Evolutionary conservation across 1,140 invertebrate genomes (phyloP).

Genomic region (Teleogryllus occipitalis): DNA sequence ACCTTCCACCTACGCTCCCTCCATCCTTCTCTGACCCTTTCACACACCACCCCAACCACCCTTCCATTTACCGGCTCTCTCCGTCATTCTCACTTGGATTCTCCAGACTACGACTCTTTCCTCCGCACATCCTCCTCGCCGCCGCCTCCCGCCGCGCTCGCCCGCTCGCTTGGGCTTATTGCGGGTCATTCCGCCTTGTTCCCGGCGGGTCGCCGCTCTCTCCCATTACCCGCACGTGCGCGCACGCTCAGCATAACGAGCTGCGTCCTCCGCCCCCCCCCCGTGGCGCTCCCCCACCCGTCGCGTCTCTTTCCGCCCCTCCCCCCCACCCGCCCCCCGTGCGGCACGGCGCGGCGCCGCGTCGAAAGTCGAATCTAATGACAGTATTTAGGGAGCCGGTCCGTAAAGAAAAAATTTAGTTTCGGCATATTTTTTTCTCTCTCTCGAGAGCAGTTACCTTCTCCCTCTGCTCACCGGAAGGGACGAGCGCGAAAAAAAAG

Average conservation of each 20-base stretch:
- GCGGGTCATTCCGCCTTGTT: conserved; percentile 2
- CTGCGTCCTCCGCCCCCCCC: neutral
- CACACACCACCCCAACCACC: too few relatives aligned
- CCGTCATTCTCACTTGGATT: too few relatives aligned
- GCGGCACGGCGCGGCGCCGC: too few relatives aligned
- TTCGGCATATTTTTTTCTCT: neutral
- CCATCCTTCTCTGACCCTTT: too few relatives aligned
- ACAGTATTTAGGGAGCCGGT: neutral
- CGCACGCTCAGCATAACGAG: neutral
- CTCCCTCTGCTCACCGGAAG: neutral
- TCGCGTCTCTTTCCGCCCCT: neutral
- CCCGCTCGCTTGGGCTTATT: neutral
- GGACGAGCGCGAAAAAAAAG: neutral
- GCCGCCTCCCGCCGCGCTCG: neutral
- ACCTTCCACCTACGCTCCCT: too few relatives aligned
- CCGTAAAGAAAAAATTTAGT: conserved; percentile 1
- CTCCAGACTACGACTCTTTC: too few relatives aligned
- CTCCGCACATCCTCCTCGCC: too few relatives aligned
- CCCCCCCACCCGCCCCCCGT: too few relatives aligned
- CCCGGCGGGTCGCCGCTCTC: neutral
- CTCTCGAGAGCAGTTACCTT: neutral
- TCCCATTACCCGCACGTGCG: neutral
- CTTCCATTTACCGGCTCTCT: too few relatives aligned
- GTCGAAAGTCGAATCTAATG: neutral
- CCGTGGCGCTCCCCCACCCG: too few relatives aligned